Evolutionary conservation across 2,797 vertebrate genomes (phyloP).

Genomic region (Danio tinwini): DNA sequence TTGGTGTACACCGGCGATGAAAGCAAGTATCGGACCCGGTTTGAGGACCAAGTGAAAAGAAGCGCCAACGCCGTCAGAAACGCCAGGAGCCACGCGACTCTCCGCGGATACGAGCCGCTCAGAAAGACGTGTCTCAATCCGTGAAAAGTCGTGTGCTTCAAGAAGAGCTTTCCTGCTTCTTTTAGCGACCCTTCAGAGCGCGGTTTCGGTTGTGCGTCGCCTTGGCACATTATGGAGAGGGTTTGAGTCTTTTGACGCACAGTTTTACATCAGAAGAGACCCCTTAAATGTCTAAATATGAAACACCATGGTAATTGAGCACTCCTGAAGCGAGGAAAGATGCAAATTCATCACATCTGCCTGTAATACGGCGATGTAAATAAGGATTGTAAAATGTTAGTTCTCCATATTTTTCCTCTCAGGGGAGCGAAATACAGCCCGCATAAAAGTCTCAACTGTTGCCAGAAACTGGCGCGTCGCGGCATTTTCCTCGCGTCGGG

Average conservation of each 20-base stretch:
- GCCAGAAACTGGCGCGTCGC: slow-evolving; percentile 9
- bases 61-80: slow-evolving; percentile 77
- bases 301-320: background rate
- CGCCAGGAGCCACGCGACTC: slow-evolving; percentile 81
- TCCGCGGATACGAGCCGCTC: slow-evolving; percentile 77
- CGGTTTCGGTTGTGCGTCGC: slow-evolving; percentile 69
- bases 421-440: background rate
- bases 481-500: slow-evolving; percentile 3
- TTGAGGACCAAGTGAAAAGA: slow-evolving; percentile 83
- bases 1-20: slow-evolving; percentile 83
- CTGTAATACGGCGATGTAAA: background rate
- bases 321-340: background rate
- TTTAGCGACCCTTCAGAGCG: slow-evolving; percentile 70
- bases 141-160: slow-evolving; percentile 80
- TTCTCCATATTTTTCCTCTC: background rate
- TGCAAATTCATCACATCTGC: background rate
- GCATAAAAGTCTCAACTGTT: slow-evolving; percentile 21
- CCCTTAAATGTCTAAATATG: background rate
- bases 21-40: slow-evolving; percentile 82
- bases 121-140: slow-evolving; percentile 80
- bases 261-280: slow-evolving; percentile 11
- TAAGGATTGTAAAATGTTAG: background rate
- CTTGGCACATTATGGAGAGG: slow-evolving; percentile 75
- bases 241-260: background rate
- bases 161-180: slow-evolving; percentile 78